phyloP scores from a whole-genome alignment of 2,797 vertebrate genomes.

The Peromyscus melanophrys region DNA sequence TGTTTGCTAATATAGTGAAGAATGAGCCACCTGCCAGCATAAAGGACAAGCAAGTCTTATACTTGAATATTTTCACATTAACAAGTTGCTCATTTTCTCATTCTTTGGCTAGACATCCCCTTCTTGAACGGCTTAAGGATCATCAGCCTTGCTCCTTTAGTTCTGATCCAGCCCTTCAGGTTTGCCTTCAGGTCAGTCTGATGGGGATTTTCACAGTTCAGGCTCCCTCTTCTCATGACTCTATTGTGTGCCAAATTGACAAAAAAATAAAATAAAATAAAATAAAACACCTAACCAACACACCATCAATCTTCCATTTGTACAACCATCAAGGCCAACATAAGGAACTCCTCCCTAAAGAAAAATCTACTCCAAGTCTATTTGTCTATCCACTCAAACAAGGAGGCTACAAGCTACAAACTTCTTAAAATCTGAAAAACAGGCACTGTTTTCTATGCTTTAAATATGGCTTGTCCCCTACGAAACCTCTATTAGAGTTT shows the following conservation, averaged over 20 bases:
- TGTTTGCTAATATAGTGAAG: not conserved
- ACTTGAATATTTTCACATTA: not conserved
- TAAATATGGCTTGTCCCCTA: not conserved
- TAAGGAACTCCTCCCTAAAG: not conserved
- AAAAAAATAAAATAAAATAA: no score
- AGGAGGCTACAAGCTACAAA: not conserved
- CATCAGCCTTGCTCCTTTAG: not conserved
- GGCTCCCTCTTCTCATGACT: not conserved
- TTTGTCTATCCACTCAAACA: not conserved
- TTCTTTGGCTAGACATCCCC: not conserved
- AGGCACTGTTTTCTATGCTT: not conserved
- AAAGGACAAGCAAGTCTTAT: not conserved
- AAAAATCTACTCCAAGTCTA: not conserved
- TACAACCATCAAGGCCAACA: not conserved
- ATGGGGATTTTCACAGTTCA: not conserved
- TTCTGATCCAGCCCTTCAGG: not conserved
- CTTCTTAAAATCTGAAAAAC: not conserved
- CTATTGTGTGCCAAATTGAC: not conserved
- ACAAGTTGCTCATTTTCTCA: not conserved
- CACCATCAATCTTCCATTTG: not conserved
- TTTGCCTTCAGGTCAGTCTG: not conserved
- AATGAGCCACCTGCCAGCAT: not conserved
- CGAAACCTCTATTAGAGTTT: not conserved
- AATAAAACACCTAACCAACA: not conserved
- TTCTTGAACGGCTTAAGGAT: not conserved